These are phyloP conservation scores for Epizoanthus ramosus DNA, from an alignment of 92 coral and sea anemone genomes.

Conservation along the genomic window DNA sequence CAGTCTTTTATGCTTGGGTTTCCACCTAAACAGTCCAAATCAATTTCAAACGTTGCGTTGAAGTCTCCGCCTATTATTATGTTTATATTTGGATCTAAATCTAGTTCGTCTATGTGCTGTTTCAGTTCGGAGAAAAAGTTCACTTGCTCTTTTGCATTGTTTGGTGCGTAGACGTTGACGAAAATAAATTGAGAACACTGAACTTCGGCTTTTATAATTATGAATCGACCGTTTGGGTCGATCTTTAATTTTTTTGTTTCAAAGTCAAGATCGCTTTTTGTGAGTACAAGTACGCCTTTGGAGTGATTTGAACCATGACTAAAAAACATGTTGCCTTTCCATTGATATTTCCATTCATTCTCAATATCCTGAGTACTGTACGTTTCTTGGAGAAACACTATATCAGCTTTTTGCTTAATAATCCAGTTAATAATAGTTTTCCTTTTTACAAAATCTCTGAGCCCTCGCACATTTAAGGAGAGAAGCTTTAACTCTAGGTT, in stretches of 20 bases:
- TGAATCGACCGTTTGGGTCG: slow-evolving; percentile 34
- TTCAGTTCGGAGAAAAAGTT: too few species aligned
- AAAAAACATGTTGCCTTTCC: slow-evolving; percentile 44
- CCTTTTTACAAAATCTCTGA: slow-evolving; percentile 26
- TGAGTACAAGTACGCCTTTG: slow-evolving; percentile 14
- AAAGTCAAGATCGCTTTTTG: slow-evolving; percentile 36
- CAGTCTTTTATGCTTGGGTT: slow-evolving; percentile 40
- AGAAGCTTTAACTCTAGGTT: slow-evolving; percentile 29
- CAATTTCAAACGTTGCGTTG: slow-evolving; percentile 5
- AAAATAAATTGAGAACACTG: slow-evolving; percentile 12
- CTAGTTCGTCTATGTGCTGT: slow-evolving; percentile 3
- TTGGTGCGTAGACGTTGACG: too few species aligned
- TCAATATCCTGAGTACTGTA: slow-evolving; percentile 13
- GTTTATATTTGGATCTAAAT: slow-evolving; percentile 32
- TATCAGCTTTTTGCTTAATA: slow-evolving; percentile 16
- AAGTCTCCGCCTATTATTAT: slow-evolving; percentile 40
- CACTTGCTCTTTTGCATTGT: too few species aligned
- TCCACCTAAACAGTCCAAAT: slow-evolving; percentile 47
- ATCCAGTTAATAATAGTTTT: slow-evolving; percentile 40
- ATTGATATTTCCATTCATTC: slow-evolving; percentile 27
- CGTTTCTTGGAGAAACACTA: slow-evolving; percentile 44
- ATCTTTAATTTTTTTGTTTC: slow-evolving; percentile 29
- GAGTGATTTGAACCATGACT: slow-evolving; percentile 35
- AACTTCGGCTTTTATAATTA: slow-evolving; percentile 13
- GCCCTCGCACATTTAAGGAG: slow-evolving; percentile 46